Conservation (phyloP, 2,888 invertebrate genomes). For the Ligdia adustata region DNA sequence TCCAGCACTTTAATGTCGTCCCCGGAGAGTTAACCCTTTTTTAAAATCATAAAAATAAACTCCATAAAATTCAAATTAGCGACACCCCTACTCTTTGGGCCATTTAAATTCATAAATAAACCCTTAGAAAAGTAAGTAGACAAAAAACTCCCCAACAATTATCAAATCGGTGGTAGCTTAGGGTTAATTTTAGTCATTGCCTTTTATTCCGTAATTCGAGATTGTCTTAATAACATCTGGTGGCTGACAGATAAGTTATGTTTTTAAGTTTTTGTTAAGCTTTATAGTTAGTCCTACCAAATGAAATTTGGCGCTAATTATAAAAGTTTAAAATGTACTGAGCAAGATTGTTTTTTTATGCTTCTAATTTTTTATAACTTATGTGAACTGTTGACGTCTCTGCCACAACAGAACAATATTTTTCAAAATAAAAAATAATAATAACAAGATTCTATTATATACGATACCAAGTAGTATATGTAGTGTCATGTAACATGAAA, state of each 20-base stretch:
- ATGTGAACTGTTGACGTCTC: no score
- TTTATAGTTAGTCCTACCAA: no score
- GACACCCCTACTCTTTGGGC: constrained; percentile 70
- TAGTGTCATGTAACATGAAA: no score
- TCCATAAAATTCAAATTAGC: constrained; percentile 81
- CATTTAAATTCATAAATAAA: constrained; percentile 81
- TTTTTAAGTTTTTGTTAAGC: no score
- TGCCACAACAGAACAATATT: no score
- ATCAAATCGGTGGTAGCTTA: constrained; percentile 76
- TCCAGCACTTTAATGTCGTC: constrained; percentile 43
- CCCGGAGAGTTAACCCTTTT: constrained; percentile 59
- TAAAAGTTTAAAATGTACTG: no score
- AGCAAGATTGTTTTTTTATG: no score
- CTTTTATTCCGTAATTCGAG: constrained; percentile 54
- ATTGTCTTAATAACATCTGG: constrained; percentile 53
- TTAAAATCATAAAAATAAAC: constrained; percentile 68
- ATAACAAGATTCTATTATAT: no score
- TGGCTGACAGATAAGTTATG: constrained; percentile 15
- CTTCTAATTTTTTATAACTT: no score
- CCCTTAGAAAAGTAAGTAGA: constrained; percentile 55
- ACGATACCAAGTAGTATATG: no score
- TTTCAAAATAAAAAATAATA: no score
- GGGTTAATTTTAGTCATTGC: constrained; percentile 77
- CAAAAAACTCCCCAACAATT: constrained; percentile 75
- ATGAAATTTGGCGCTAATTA: no score